Conservation (phyloP, 2,797 vertebrate genomes). For the Ammospiza maritima region DNA sequence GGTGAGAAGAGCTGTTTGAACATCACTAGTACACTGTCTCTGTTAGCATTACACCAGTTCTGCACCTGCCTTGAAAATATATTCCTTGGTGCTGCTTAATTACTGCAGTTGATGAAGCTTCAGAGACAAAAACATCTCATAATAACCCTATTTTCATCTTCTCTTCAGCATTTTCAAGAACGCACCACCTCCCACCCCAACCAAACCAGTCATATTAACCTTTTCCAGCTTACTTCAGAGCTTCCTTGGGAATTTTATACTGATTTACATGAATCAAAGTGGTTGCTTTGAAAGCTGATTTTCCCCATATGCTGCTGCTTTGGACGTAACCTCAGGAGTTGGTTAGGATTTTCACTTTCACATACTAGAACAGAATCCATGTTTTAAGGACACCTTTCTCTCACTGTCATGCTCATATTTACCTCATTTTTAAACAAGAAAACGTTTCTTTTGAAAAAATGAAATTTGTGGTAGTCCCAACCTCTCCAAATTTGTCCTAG, state of each 20-base stretch:
- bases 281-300: background rate
- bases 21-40: background rate
- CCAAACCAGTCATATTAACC: background rate
- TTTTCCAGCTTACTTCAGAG: background rate
- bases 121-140: background rate
- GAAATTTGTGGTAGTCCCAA: background rate
- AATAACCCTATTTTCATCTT: background rate
- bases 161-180: background rate
- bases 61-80: background rate
- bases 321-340: background rate
- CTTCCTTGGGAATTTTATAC: background rate
- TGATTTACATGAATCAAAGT: background rate
- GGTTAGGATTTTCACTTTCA: background rate
- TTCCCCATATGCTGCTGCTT: background rate
- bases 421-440: background rate
- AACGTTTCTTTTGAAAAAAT: background rate
- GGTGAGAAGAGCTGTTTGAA: background rate
- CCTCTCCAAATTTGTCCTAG: background rate
- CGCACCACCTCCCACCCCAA: background rate
- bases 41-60: background rate
- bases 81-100: background rate
- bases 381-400: background rate
- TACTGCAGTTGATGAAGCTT: background rate
- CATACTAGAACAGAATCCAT: background rate
- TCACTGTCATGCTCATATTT: background rate